A percentile compares a stretch with the other conserved stretches of the same genome.
These are phyloP conservation scores for Melanerpes formicivorus DNA, from an alignment of 2,113 vertebrate genomes.

Conservation along the genomic window DNA sequence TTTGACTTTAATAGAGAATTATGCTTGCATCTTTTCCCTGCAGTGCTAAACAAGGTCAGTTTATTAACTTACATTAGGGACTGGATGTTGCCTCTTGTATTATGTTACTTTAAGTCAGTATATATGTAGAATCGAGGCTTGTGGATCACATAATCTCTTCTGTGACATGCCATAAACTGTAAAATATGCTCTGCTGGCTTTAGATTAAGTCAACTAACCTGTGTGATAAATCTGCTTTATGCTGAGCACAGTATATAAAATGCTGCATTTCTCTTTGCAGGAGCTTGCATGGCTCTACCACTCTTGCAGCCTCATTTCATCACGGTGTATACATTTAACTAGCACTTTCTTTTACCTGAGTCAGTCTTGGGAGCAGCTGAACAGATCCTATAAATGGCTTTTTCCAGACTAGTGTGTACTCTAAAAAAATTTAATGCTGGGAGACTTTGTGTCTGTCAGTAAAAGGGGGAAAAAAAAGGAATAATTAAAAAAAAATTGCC, in stretches of 20 bases:
- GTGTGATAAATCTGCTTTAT: neutral
- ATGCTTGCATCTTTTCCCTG: neutral
- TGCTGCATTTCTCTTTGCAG: neutral
- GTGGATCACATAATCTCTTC: neutral
- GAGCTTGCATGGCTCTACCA: neutral
- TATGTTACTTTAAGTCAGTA: neutral
- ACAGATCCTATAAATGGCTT: neutral
- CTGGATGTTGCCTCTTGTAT: neutral
- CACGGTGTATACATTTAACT: neutral
- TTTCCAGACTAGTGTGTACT: neutral
- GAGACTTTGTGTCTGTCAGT: neutral
- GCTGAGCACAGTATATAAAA: neutral
- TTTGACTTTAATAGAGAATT: neutral
- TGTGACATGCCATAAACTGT: neutral
- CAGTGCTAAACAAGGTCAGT: neutral
- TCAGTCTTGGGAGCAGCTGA: neutral
- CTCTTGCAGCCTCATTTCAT: neutral
- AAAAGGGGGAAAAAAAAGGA: neutral
- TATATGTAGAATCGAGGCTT: neutral
- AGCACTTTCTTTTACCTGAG: neutral
- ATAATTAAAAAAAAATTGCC: neutral
- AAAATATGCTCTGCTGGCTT: neutral
- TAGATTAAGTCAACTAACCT: neutral
- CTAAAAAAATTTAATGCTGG: conserved; percentile 9
- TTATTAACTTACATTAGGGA: neutral